Base-by-base conservation (phyloP, 2,797 vertebrate species). In the Eutrigla gurnardus region DNA sequence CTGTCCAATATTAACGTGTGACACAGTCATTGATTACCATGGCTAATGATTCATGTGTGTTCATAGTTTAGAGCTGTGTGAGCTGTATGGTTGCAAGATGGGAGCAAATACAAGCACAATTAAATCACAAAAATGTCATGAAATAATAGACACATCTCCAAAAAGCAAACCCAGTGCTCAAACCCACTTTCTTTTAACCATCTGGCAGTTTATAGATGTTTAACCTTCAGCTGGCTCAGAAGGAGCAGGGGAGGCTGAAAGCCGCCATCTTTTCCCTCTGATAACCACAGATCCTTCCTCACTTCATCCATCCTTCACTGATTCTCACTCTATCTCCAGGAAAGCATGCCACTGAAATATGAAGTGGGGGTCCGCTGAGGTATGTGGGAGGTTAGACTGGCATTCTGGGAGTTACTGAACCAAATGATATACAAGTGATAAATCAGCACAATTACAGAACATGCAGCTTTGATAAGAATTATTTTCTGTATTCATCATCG, bases 271-370 rank as follows among this genome's bases (percentile, higher is more conserved):
- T 73, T 54, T 25, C 25, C 25, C 73, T 69, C 73, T 47, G 85
- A 89, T 90, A 86, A 86, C 63, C 75, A 74, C 76, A 75, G 78
- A 81, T 89, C 80, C 86, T 87, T 88, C 90, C 88, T 91, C 89
- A 89, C 89, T 72, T 75, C 82, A 90, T 90, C 84, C 82, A 90
- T 91, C 89, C 85, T 78, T 79, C 76, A 89, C 76, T 82, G 80
- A 80, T 82, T 86, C 77, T 70, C 65, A 49, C 80, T 86, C 84
- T 86, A 89, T 90, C 89, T 89, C 84, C 80, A 78, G 79, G 62
- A 92, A 86, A 86, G 65, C 85, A 86, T 65, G 78, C 75, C 86
- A 73, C 86, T 92, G 89, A 87, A 87, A 90, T 76, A 82, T 86
- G 81, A 83, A 82, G 77, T 39, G 46, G 50, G 50, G 81, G 80